These are phyloP conservation scores for Nothura maculosa DNA, from an alignment of 2,797 vertebrate species.

Conservation along the genomic window DNA sequence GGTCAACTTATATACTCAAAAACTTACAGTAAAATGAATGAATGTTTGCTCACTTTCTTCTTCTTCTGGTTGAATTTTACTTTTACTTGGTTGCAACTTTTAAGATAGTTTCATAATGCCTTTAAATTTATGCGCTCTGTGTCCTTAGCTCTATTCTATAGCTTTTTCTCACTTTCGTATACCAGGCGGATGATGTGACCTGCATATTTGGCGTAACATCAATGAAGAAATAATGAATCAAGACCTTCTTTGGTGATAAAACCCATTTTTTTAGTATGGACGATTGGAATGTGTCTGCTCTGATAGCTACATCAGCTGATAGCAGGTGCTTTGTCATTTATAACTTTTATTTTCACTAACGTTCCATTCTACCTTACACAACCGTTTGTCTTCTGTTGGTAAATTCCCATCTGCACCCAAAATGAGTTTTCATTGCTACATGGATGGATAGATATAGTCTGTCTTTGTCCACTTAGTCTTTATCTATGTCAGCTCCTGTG, in stretches of 20 bases:
- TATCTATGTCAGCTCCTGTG: background rate
- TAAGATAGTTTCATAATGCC: slow-evolving; percentile 20
- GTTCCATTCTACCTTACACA: slow-evolving; percentile 38
- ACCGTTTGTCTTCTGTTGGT: slow-evolving; percentile 63
- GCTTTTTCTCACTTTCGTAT: background rate
- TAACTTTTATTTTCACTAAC: slow-evolving; percentile 71
- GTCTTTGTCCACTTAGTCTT: slow-evolving; percentile 50
- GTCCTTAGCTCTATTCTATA: background rate
- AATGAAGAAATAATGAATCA: slow-evolving; percentile 69
- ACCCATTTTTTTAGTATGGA: slow-evolving; percentile 63
- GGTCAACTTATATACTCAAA: background rate
- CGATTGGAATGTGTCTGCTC: slow-evolving; percentile 45
- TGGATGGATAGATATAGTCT: slow-evolving; percentile 45
- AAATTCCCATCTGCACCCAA: slow-evolving; percentile 67
- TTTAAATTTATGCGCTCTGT: slow-evolving; percentile 1
- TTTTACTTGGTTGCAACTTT: slow-evolving; percentile 22
- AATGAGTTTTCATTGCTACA: slow-evolving; percentile 64
- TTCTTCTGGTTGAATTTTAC: slow-evolving; percentile 10
- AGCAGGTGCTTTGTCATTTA: slow-evolving; percentile 63
- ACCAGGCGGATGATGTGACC: slow-evolving; percentile 41
- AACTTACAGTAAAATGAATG: background rate
- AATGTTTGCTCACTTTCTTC: background rate
- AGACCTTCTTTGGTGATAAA: slow-evolving; percentile 61
- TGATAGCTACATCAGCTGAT: slow-evolving; percentile 58
- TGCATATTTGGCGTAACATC: slow-evolving; percentile 62